Evolutionary conservation across 1,140 invertebrate genomes (phyloP).

Genomic region (Bombus ignitus): DNA sequence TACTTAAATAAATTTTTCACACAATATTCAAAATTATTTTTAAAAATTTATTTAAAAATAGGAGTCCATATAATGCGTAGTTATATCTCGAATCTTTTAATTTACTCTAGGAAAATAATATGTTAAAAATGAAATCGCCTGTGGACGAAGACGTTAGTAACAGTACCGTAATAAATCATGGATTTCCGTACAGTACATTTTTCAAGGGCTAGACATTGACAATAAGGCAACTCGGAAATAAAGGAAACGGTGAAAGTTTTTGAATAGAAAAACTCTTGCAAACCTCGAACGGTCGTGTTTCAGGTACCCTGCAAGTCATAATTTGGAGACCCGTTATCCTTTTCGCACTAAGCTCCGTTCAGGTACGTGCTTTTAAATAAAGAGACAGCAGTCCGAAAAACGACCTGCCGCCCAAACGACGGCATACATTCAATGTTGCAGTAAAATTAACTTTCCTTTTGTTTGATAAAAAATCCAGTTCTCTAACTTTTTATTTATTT

Average conservation of each 20-base stretch:
- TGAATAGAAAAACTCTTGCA: not conserved
- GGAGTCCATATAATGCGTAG: not conserved
- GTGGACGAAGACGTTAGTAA: not conserved
- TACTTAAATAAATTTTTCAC: no score
- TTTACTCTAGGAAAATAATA: not conserved
- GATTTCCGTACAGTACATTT: not conserved
- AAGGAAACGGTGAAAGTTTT: not conserved
- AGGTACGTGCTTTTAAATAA: not conserved
- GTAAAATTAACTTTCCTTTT: not conserved
- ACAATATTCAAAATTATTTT: no score
- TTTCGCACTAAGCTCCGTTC: not conserved
- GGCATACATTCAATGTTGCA: not conserved
- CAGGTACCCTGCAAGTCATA: constrained; percentile 7
- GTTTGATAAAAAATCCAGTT: not conserved
- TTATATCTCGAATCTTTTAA: not conserved
- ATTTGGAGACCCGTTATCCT: constrained; percentile 8
- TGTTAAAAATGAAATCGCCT: not conserved
- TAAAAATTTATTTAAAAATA: not conserved
- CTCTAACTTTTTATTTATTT: no score
- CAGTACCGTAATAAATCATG: not conserved
- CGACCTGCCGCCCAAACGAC: not conserved
- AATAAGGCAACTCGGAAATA: not conserved
- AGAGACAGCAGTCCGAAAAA: not conserved
- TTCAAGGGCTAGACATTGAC: not conserved
- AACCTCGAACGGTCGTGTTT: not conserved